These are phyloP conservation scores for Psettodes erumei DNA, from an alignment of 2,113 vertebrate genomes.

Conservation along the genomic window DNA sequence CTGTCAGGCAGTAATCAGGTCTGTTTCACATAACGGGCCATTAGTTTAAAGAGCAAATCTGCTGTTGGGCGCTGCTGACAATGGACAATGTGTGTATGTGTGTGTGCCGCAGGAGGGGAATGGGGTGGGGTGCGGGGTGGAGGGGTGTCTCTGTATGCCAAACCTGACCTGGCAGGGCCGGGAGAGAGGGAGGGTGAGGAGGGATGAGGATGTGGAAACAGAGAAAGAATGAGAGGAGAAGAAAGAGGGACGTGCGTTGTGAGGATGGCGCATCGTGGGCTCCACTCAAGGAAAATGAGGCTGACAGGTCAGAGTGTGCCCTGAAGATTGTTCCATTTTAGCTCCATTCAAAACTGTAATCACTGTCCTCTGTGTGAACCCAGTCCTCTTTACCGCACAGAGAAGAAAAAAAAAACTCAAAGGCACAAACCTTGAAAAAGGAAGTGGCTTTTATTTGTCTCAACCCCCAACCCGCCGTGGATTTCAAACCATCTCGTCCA, in stretches of 20 bases:
- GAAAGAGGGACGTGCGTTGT: conserved; percentile 6
- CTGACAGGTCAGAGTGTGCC: conserved; percentile 92
- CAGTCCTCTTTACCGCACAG: conserved; percentile 6
- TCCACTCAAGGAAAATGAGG: conserved; percentile 84
- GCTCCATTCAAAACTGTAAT: conserved; percentile 90
- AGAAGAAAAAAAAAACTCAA: not conserved
- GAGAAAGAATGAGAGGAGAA: conserved; percentile 32
- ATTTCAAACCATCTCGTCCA: not conserved
- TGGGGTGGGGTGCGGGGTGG: conserved; percentile 33
- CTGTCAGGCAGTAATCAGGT: conserved; percentile 95
- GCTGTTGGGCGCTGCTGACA: conserved; percentile 84
- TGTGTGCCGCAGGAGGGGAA: conserved; percentile 16
- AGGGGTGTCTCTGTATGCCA: conserved; percentile 61
- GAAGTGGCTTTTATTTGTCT: conserved; percentile 17
- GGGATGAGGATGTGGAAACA: conserved; percentile 26
- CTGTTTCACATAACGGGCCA: conserved; percentile 93
- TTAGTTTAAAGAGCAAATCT: conserved; percentile 92
- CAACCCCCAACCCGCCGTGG: conserved; percentile 6
- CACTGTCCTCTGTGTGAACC: conserved; percentile 92
- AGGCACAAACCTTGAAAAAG: conserved; percentile 34
- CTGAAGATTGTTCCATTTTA: conserved; percentile 89
- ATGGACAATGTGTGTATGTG: conserved; percentile 60
- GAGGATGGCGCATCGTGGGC: conserved; percentile 79
- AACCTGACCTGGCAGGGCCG: conserved; percentile 78
- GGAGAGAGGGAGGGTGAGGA: conserved; percentile 48